phyloP scores from a whole-genome alignment of 1,140 invertebrate species.

The Drosophila micromelanica region DNA sequence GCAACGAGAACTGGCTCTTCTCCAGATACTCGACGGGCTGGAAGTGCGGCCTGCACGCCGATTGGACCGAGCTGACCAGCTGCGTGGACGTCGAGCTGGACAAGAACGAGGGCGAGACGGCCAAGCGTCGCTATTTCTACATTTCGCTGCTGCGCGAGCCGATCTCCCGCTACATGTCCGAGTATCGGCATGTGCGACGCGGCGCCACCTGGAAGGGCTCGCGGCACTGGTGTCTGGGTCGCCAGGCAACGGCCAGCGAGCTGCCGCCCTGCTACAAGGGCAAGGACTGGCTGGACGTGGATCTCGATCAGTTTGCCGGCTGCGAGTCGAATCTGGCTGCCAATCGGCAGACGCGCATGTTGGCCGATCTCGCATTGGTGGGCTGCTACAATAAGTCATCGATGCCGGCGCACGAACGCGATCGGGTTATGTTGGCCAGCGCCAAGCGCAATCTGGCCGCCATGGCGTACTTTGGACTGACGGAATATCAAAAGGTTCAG shows the following conservation, averaged over 20 bases:
- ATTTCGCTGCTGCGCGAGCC: slow-evolving; percentile 97
- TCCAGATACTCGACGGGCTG: slow-evolving; percentile 99
- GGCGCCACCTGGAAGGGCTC: slow-evolving; percentile 98
- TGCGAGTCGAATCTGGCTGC: slow-evolving; percentile 97
- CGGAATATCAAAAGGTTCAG: slow-evolving; percentile 94
- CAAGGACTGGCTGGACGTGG: slow-evolving; percentile 88
- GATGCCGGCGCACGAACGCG: slow-evolving; percentile 88
- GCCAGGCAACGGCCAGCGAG: slow-evolving; percentile 90
- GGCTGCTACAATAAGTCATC: slow-evolving; percentile 97
- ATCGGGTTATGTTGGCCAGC: slow-evolving; percentile 94
- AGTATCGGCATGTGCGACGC: slow-evolving; percentile 97
- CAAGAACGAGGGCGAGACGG: slow-evolving; percentile 91
- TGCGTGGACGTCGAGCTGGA: slow-evolving; percentile 95
- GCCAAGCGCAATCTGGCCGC: slow-evolving; percentile 97
- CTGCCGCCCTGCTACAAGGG: slow-evolving; percentile 92
- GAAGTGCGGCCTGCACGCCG: slow-evolving; percentile 99
- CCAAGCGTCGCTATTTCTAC: slow-evolving; percentile 96
- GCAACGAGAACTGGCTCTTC: slow-evolving; percentile 98
- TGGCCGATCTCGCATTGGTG: slow-evolving; percentile 96
- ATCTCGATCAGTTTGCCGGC: slow-evolving; percentile 93
- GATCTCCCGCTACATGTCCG: slow-evolving; percentile 94
- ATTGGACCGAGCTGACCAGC: slow-evolving; percentile 98
- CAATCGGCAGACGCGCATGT: slow-evolving; percentile 98
- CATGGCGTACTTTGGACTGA: slow-evolving; percentile 98
- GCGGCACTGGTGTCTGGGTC: slow-evolving; percentile 94